Evolutionary conservation across 2,888 invertebrate species (phyloP).

Genomic region (Melanargia galathea): DNA sequence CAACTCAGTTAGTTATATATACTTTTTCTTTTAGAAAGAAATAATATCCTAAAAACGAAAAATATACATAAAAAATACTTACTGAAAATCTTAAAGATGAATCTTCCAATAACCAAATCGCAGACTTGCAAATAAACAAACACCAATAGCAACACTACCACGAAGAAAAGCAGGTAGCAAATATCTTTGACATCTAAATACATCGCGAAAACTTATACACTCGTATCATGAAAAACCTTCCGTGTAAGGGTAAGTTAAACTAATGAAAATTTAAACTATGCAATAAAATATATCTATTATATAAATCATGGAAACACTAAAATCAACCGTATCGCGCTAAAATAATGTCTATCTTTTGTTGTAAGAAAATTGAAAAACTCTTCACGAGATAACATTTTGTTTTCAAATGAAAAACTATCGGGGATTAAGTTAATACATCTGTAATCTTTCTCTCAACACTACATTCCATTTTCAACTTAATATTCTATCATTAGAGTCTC

Average conservation of each 20-base stretch:
- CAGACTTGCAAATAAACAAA: conserved; percentile 65
- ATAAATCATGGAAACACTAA: conserved; percentile 4
- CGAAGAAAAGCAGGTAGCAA: conserved; percentile 55
- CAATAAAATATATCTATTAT: conserved; percentile 2
- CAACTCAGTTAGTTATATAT: no score
- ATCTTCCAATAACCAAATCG: conserved; percentile 60
- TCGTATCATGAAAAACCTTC: neutral
- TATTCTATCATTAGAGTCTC: conserved; percentile 11
- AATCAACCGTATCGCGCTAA: neutral
- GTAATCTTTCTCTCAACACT: conserved; percentile 30
- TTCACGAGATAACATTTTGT: conserved; percentile 33
- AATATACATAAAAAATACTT: conserved; percentile 47
- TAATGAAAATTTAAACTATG: conserved; percentile 12
- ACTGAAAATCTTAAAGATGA: conserved; percentile 64
- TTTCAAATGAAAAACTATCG: conserved; percentile 34
- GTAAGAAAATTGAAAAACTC: conserved; percentile 20
- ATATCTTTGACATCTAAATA: conserved; percentile 58
- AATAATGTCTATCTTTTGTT: conserved; percentile 21
- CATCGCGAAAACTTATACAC: conserved; percentile 46
- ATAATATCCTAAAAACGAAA: neutral
- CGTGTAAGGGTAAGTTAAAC: neutral
- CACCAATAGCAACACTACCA: conserved; percentile 55
- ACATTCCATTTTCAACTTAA: conserved; percentile 26
- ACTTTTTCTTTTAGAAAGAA: no score
- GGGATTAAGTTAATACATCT: conserved; percentile 28